Evolutionary conservation across 2,888 invertebrate species (phyloP), one percentile per base, ranked within the genome.

Genomic region (Tachystola acroxantha): DNA sequence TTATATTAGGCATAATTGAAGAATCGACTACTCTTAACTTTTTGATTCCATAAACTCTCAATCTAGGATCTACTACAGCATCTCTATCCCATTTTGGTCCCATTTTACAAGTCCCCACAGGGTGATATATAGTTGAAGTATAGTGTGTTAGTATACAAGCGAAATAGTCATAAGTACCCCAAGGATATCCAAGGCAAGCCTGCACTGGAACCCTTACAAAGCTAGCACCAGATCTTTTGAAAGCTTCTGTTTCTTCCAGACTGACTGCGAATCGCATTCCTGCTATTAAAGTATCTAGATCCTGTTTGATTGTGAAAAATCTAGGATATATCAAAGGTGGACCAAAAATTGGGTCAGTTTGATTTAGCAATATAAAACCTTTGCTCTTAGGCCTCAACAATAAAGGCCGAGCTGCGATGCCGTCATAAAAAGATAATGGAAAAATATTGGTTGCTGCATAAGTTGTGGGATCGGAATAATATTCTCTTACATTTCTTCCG

Each of bases 251-350:
- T 3, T 88, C 64, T 48, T 91, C 88, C 26, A 93, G 69, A 32
- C 88, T 79, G 10, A 90, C 60, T 14, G 85, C 89, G 43, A 89
- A 91, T 46, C 88, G 88, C 16, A 91, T 73, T 0, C 91, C 91
- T 50, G 89, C 88, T 10, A 92, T 68, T 50, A 93, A 81, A 7
- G 86, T 78, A 32, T 89, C 77, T 4, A 92, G 46, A 58, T 95
- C 94, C 33, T 89, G 84, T 49, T 88, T 79, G n/a, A 89, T 88
- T 0, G 88, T 88, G 38, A 91, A 92, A 37, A 91, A 91, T 47
- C 90, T 91, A 0, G 95, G 90, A 55, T 91, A 91, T 46, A 96
- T 92, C 36, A 92, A 68, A 0, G 96, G 96, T 32, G 88, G 87
- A 0, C 93, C 92, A 59, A 89, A 90, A 35, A 91, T 60, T 0